Conservation (phyloP, 2,113 vertebrate species). For the Thamnophis sirtalis region DNA sequence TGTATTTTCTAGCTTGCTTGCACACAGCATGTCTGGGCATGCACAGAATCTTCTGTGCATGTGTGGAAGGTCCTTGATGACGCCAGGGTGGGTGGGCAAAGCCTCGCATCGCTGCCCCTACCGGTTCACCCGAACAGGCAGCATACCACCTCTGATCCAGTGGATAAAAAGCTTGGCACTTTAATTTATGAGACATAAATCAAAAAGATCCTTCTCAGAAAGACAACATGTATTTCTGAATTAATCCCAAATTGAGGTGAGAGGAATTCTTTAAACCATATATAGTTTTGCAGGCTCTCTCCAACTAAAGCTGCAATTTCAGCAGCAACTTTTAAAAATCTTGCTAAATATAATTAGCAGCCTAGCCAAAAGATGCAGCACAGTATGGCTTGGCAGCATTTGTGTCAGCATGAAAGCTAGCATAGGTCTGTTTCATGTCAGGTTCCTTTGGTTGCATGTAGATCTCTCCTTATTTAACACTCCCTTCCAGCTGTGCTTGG, state of each 20-base stretch:
- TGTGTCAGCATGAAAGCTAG: not conserved
- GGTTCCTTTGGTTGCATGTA: not conserved
- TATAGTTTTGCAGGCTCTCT: not conserved
- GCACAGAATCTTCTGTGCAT: too few relatives aligned
- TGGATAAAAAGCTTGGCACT: not conserved
- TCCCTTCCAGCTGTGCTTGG: not conserved
- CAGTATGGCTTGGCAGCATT: not conserved
- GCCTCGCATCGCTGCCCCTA: too few relatives aligned
- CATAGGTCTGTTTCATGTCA: constrained; percentile 10
- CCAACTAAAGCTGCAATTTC: not conserved
- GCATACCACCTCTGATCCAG: too few relatives aligned
- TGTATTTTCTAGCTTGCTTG: too few relatives aligned
- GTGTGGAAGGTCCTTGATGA: too few relatives aligned
- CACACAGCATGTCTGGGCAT: too few relatives aligned
- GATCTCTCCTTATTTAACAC: not conserved
- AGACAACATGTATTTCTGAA: not conserved
- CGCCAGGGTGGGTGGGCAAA: too few relatives aligned
- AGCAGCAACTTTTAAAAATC: not conserved
- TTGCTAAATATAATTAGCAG: constrained; percentile 5
- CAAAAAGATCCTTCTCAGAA: not conserved
- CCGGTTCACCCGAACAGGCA: too few relatives aligned
- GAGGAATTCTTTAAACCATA: not conserved
- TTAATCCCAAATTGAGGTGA: not conserved
- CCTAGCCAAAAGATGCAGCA: not conserved
- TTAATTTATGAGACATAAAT: not conserved